These are phyloP conservation scores for Argyrosomus regius DNA, from an alignment of 2,797 vertebrate species.

Conservation along the genomic window DNA sequence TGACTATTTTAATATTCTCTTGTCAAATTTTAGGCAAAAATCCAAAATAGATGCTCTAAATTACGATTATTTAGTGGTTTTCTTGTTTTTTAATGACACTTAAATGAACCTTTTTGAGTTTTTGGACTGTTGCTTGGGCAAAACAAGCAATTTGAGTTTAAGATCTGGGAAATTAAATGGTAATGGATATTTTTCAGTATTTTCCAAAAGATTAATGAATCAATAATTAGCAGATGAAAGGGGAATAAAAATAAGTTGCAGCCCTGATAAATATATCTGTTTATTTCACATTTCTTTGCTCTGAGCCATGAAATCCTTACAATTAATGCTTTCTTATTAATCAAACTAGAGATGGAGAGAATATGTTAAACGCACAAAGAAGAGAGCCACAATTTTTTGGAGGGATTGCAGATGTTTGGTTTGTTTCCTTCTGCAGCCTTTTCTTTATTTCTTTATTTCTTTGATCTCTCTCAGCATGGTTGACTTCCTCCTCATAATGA, in stretches of 20 bases:
- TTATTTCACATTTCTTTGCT: slow-evolving; percentile 3
- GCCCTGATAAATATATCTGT: background rate
- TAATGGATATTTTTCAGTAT: background rate
- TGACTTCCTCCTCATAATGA: slow-evolving; percentile 58
- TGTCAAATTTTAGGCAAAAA: background rate
- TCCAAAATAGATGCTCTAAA: background rate
- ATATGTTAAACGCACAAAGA: slow-evolving; percentile 30
- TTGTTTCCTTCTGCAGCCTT: slow-evolving; percentile 46
- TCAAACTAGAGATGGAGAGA: slow-evolving; percentile 41
- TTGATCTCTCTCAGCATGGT: slow-evolving; percentile 43
- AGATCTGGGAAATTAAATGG: background rate
- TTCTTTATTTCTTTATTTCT: slow-evolving; percentile 24
- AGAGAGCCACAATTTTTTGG: slow-evolving; percentile 33
- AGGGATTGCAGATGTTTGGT: slow-evolving; percentile 44
- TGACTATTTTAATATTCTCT: background rate
- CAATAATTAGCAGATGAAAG: background rate
- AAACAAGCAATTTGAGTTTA: background rate
- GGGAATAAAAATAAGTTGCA: background rate
- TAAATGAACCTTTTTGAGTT: background rate
- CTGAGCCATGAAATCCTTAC: background rate
- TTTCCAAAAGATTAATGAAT: background rate
- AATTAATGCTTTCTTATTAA: slow-evolving; percentile 59
- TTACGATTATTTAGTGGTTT: background rate
- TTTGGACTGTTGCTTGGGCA: background rate
- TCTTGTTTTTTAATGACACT: background rate